A percentile compares a stretch with the other conserved stretches of the same genome.
Evolutionary conservation across 2,888 invertebrate species (phyloP).

Genomic region (Fragum whitleyi): DNA sequence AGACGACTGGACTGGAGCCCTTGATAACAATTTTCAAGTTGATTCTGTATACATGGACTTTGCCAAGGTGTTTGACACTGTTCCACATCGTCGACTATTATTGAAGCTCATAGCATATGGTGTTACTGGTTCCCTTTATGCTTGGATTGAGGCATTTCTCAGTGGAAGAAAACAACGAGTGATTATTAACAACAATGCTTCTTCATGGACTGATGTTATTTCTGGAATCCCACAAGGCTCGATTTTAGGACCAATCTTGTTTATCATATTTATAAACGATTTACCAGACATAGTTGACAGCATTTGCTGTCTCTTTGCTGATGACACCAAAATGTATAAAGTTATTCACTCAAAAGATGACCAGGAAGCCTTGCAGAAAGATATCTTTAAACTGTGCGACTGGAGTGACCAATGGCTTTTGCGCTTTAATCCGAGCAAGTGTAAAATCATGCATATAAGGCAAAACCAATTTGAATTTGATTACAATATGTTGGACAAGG

Average conservation of each 20-base stretch:
- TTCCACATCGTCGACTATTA: neutral
- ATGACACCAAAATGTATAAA: neutral
- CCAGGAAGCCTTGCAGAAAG: neutral
- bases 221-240: neutral
- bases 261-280: neutral
- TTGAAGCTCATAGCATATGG: neutral
- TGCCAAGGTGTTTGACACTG: neutral
- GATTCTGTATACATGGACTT: too few relatives aligned
- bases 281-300: neutral
- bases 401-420: neutral
- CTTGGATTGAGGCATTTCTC: neutral
- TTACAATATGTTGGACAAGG: neutral
- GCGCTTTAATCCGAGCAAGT: neutral
- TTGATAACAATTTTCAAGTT: too few relatives aligned
- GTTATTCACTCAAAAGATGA: neutral
- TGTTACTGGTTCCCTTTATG: neutral
- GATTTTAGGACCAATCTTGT: neutral
- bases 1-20: too few relatives aligned
- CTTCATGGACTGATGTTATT: too few relatives aligned
- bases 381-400: neutral
- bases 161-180: neutral
- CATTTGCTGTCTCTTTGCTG: neutral
- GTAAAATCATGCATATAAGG: neutral
- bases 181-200: too few relatives aligned
- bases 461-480: neutral